Base-by-base conservation (phyloP, 2,888 invertebrate species). In the Xylota segnis region DNA sequence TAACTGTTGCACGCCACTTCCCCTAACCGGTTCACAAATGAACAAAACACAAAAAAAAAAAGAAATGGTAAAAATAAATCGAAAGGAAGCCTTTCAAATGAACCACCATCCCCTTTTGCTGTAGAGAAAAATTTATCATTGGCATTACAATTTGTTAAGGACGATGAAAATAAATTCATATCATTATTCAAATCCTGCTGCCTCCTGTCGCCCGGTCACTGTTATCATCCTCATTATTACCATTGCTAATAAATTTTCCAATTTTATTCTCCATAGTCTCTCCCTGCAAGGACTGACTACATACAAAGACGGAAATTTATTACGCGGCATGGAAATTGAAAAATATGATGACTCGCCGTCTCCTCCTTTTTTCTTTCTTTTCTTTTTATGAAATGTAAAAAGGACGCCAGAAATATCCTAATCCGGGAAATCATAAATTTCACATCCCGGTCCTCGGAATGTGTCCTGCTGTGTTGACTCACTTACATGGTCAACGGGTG, bases 141-240 rank as follows among this genome's bases (percentile, higher is more conserved):
- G 74, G 75, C 63, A 86, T 76, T 86, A 82, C 82, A 86, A 86
- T 86, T 86, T 86, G 86, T 77, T 86, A 82, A 86, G 82, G 82
- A 77, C 77, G 68, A 82, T 86, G 76, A 82, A 86, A 86, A 86
- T 86, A 86, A 86, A 81, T 86, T 82, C 72, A 61, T 77, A 34
- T 58, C 76, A 84, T 84, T 75, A 84, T 66, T 84, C 81, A 84
- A 84, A 84, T 81, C 71, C 71, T 76, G 59, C 63, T 81, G 75
- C 75, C 84, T 75, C 71, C 79, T 84, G 81, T 76, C 81, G 81
- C 29, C 59, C 81, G 75, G 84, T 84, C 84, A 84, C 81, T 84
- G 70, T 84, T 84, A 81, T 84, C 81, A 66, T 84, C 75, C 81
- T 81, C 65, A 84, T 81, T 84, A 84, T 84, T 81, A 54, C 81